Conservation (phyloP, 2,888 invertebrate genomes). For the Argyresthia goedartella region DNA sequence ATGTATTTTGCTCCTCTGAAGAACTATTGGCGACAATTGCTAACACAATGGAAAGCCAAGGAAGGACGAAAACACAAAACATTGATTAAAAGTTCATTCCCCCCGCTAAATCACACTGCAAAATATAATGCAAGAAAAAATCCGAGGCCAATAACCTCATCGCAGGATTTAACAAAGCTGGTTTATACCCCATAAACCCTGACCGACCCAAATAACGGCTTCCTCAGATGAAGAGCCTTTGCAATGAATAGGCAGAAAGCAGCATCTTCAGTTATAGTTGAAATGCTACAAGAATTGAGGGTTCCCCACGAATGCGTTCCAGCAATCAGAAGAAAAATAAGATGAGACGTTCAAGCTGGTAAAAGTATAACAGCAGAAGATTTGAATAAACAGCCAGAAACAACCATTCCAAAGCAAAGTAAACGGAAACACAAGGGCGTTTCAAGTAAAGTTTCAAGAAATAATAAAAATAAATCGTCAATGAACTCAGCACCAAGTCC, state of each 20-base stretch:
- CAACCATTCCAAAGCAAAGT: neutral
- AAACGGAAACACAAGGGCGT: neutral
- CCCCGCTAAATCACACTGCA: constrained; percentile 11
- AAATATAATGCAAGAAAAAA: constrained; percentile 10
- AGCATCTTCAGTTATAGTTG: constrained; percentile 7
- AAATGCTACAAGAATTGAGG: constrained; percentile 10
- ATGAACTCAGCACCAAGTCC: neutral
- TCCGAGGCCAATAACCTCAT: constrained; percentile 7
- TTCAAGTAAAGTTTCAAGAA: neutral
- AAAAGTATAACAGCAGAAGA: constrained; percentile 1
- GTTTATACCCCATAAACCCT: constrained; percentile 8
- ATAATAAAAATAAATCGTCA: neutral
- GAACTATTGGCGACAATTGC: constrained; percentile 18
- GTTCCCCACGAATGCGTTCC: neutral
- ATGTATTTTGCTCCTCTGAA: constrained; percentile 29
- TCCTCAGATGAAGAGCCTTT: neutral
- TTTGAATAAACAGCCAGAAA: neutral
- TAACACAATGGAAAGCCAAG: constrained; percentile 13
- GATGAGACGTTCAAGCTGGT: neutral
- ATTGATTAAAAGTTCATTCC: constrained; percentile 16
- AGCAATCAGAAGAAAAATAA: constrained; percentile 4
- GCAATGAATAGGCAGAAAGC: constrained; percentile 2
- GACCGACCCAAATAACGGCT: constrained; percentile 11
- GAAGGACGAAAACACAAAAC: constrained; percentile 9
- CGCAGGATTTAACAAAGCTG: constrained; percentile 11